Percentiles rank a stretch among this genome's conserved stretches.
Conservation (phyloP, 2,797 vertebrate genomes). For the Leuciscus waleckii region DNA sequence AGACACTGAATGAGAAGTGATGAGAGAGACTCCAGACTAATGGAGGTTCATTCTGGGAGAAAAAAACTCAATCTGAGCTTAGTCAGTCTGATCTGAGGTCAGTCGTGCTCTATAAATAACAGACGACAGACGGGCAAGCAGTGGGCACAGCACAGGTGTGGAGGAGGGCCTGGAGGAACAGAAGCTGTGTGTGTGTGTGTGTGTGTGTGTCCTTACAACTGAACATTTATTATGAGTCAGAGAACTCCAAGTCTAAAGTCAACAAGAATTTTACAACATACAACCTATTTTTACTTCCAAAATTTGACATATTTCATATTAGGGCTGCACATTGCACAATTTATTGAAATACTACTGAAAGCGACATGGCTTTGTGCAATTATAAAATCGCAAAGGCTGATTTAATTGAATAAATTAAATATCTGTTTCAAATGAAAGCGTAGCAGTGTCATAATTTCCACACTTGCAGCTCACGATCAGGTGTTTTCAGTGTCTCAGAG, state of each 20-base stretch:
- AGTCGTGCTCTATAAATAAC: slow-evolving; percentile 52
- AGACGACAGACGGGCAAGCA: slow-evolving; percentile 39
- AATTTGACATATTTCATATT: not conserved
- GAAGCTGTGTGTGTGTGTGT: slow-evolving; percentile 6
- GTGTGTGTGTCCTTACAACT: slow-evolving; percentile 22
- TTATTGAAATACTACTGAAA: not conserved
- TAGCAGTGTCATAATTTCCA: not conserved
- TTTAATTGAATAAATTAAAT: not conserved
- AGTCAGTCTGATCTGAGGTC: slow-evolving; percentile 40
- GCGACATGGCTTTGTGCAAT: not conserved
- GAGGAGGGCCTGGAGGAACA: slow-evolving; percentile 27
- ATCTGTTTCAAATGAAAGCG: not conserved
- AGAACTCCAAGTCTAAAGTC: slow-evolving; percentile 15
- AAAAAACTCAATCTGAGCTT: slow-evolving; percentile 29
- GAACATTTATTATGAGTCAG: slow-evolving; percentile 34
- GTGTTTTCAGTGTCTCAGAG: not conserved
- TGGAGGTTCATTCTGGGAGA: slow-evolving; percentile 18
- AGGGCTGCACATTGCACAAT: not conserved
- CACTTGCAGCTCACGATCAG: not conserved
- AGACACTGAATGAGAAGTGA: not conserved
- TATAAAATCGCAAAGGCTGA: not conserved
- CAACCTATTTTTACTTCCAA: not conserved
- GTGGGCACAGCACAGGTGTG: slow-evolving; percentile 47
- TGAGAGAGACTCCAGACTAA: not conserved
- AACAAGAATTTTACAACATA: not conserved